Evolutionary conservation across 2,888 invertebrate species (phyloP).

Genomic region (Pseudococcus longispinus): DNA sequence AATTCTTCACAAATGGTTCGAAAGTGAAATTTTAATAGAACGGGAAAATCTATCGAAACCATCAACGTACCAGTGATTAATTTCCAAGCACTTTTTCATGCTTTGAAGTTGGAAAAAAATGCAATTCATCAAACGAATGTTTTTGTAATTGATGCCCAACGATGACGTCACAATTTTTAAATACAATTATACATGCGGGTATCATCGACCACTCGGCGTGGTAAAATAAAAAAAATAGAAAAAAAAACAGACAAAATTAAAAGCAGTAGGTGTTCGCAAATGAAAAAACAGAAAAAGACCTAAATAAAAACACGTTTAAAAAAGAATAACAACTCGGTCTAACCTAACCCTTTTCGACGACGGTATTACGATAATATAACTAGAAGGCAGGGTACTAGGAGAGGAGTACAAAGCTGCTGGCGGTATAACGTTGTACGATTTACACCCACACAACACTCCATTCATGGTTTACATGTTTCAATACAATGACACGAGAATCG

Average conservation of each 20-base stretch:
- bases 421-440: not conserved
- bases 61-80: too few relatives aligned
- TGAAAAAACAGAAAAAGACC: not conserved
- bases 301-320: not conserved
- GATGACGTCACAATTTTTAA: not conserved
- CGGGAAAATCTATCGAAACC: too few relatives aligned
- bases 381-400: not conserved
- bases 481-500: constrained; percentile 2
- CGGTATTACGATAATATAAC: not conserved
- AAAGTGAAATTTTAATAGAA: too few relatives aligned
- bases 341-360: not conserved
- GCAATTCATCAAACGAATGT: not conserved
- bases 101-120: too few relatives aligned
- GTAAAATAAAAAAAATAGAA: not conserved
- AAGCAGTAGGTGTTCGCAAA: constrained; percentile 1
- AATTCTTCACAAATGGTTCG: too few relatives aligned
- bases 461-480: not conserved
- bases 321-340: not conserved
- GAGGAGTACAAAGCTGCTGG: not conserved
- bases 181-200: not conserved
- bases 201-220: not conserved
- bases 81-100: too few relatives aligned
- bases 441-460: not conserved
- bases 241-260: not conserved
- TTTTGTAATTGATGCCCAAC: not conserved